These are phyloP conservation scores for Pristis pectinata DNA, from an alignment of 2,797 vertebrate species.

Conservation along the genomic window DNA sequence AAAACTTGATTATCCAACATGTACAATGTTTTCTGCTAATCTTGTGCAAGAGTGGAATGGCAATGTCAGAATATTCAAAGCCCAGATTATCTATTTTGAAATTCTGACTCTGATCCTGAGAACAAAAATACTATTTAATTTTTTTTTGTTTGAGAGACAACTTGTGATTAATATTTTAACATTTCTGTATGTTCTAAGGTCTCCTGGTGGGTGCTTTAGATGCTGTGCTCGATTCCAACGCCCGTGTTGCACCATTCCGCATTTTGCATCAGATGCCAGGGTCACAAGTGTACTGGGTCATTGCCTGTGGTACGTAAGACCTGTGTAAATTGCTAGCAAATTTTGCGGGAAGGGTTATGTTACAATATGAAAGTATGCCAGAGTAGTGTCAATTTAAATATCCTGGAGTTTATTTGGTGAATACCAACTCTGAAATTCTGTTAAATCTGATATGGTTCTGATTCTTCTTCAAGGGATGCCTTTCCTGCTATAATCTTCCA, in stretches of 20 bases:
- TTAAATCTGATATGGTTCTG: not conserved
- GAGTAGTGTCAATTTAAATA: not conserved
- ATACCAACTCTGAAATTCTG: not conserved
- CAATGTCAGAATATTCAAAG: not conserved
- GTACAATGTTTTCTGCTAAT: not conserved
- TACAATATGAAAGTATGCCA: not conserved
- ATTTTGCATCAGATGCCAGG: conserved; percentile 88
- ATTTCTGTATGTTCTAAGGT: conserved; percentile 55
- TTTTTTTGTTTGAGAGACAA: not conserved
- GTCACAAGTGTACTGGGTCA: conserved; percentile 86
- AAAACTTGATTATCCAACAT: no score
- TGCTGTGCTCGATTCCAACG: conserved; percentile 85
- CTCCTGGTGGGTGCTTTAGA: conserved; percentile 90
- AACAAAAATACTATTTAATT: no score
- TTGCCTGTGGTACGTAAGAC: conserved; percentile 80
- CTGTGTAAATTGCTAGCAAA: not conserved
- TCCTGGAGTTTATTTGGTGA: not conserved
- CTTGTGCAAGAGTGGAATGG: not conserved
- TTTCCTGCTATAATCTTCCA: not conserved
- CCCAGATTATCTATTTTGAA: not conserved
- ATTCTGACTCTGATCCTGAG: not conserved
- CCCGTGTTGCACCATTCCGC: conserved; percentile 81
- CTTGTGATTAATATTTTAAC: not conserved
- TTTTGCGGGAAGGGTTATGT: not conserved
- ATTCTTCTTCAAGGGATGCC: not conserved